Percentiles rank a stretch among this genome's conserved stretches.
Evolutionary conservation across 2,888 invertebrate genomes (phyloP).

Genomic region (Odontocolon sp.): DNA sequence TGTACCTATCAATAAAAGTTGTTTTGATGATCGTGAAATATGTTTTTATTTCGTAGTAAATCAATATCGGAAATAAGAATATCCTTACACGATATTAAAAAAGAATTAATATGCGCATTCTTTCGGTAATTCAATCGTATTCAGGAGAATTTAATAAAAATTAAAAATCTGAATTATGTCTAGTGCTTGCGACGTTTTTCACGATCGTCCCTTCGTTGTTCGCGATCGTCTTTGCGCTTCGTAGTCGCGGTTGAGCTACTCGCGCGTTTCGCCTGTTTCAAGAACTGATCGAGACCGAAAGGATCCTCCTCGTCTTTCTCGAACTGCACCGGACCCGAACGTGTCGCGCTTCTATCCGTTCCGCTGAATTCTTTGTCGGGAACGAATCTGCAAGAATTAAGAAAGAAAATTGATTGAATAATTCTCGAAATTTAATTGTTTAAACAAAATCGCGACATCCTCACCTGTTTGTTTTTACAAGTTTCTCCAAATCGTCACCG

Average conservation of each 20-base stretch:
- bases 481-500: constrained; percentile 93
- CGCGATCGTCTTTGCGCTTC: constrained; percentile 84
- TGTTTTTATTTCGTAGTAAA: neutral
- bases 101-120: too few species aligned
- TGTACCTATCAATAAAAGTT: constrained; percentile 45
- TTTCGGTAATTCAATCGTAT: too few species aligned
- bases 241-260: constrained; percentile 83
- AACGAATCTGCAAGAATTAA: constrained; percentile 88
- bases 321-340: constrained; percentile 98
- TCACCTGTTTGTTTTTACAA: constrained; percentile 92
- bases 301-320: constrained; percentile 95
- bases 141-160: constrained; percentile 1
- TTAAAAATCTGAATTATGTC: neutral
- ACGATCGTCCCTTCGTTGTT: constrained; percentile 75
- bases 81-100: too few species aligned
- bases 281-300: constrained; percentile 98
- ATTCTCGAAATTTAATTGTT: neutral
- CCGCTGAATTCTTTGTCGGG: constrained; percentile 99
- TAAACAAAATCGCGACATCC: too few species aligned
- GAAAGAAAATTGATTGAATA: neutral
- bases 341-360: constrained; percentile 87
- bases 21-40: constrained; percentile 17
- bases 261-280: constrained; percentile 96
- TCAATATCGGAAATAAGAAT: neutral
- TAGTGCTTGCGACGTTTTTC: constrained; percentile 72